Base-by-base conservation (phyloP, 2,888 invertebrate species). In the Myathropa florea region DNA sequence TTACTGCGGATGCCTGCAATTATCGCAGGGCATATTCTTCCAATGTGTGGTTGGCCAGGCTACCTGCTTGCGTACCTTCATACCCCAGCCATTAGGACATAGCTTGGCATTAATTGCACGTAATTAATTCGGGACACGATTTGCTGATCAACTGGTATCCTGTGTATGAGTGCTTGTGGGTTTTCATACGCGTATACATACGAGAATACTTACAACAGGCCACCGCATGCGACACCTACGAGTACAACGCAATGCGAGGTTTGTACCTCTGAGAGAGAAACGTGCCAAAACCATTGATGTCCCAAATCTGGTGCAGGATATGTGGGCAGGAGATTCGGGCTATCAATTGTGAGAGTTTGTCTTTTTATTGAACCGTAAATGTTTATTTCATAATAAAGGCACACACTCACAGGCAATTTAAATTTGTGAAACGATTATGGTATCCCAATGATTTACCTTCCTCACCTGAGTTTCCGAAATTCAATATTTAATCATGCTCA, bases 401-500 rank as follows among this genome's bases (percentile, higher is more conserved):
- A 68, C 67, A 60, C 60, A 46, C 46, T 26, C 26, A 30, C 61
- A 46, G 36, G 23, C 21, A 61, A 39, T 63, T 72, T 61, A 36
- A 75, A 75, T 75, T 65, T 65, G 65, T 65, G 28, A 80, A 80
- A 33, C 65, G 65, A 72, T 80, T 80, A 67, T 21, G 59, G 72
- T 73, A 72, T 53, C 53, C 65, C 72, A 80, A 71, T 71, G 63
- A 78, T 78, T 71, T 78, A 61, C 65, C 53, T 72, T 72, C 64
- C 60, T 67, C 67, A 80, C 71, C 65, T 80, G 60, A 30, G 72
- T 53, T 80, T 53, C 67, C 65, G 72, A 39, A 80, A 80, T 72
- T 72, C 79, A 80, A 80, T 80, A 80, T 72, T 80, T 72, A 72
- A 80, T 72, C 79, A 61, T 71, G 65, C 65, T 72, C 71, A 80